Evolutionary conservation across 2,113 vertebrate genomes (phyloP), one percentile per base, ranked within the genome.

Genomic region (Phodopus roborovskii): DNA sequence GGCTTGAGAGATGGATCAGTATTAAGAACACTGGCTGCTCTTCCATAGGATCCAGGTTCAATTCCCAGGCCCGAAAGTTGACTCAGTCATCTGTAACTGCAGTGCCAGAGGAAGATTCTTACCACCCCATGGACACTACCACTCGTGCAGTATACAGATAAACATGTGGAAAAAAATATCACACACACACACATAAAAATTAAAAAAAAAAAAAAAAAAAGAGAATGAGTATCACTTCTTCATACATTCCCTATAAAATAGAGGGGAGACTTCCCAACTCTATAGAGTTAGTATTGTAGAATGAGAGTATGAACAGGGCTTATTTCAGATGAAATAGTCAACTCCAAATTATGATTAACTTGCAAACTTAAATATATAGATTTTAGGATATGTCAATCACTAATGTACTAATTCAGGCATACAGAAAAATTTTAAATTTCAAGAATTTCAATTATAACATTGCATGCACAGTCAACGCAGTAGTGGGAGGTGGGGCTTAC

Each of bases 261-360:
- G 6, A 19, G 13, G 88, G 24, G 48, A 92, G 17, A 88, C 15
- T 88, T 90, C 20, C 86, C 64, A 92, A 92, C n/a, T 88, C 28
- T 91, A 16, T 58, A 86, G 82, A 39, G 48, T 50, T 45, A 91
- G 12, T 92, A 82, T 50, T 77, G 68, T 24, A 77, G 78, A 36
- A 56, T 13, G 77, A 68, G 77, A 68, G 88, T 50, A 89, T 75
- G 56, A 91, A 74, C 42, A 12, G 79, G n/a, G 24, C 68, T 66
- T 81, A 75, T 60, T 6, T 77, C 60, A 81, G 60, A 64, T 93
- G 58, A 89, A 82, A 45, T 88, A 91, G 73, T 77, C 53, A 66
- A 86, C 12, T 91, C 88, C 12, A 92, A 86, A 64, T 79, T 78
- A 50, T 79, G 13, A 56, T 12, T 56, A 94, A 91, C 33, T 96